Evolutionary conservation across 1,140 invertebrate genomes (phyloP), one percentile per base, ranked within the genome.

Genomic region (Neodiprion lecontei): DNA sequence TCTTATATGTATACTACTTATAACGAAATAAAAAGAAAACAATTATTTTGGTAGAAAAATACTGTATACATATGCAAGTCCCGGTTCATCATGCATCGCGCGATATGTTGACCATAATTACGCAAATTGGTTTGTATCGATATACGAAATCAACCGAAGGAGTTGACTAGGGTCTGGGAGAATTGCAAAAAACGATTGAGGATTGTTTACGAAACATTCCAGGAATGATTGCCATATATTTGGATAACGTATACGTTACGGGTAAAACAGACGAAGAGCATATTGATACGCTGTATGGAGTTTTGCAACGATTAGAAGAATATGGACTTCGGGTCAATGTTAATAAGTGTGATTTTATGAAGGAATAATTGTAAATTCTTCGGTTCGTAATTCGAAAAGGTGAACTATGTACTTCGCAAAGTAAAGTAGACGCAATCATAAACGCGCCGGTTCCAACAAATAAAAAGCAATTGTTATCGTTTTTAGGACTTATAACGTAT

Each of bases 101-200:
- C 17, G 17, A 21, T 21, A 21, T 21, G 17, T 21, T 21, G 17
- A 21, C 17, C 17, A 21, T 21, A 21, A 21, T 21, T 21, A 80
- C 79, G 14, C 81, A 82, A 21, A 81, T 80, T 72, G 82, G 83
- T n/a, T 70, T 80, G 48, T 87, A 77, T 77, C 72, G 74, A 21
- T 84, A 83, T 71, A 80, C 75, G 67, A 69, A 84, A 49, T 66
- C 83, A 14, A 82, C 83, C 9, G 81, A 85, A 75, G 85, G 83
- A 9, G 81, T 87, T 47, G 74, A 72, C 21, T 76, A 75, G 11
- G 79, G 74, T 10, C 78, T 78, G 7, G 76, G 73, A 7, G 72
- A 73, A 21, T 78, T 70, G 72, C 77, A 76, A 67, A 65, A 71
- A 9, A 28, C 72, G 9, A 79, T 79, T 70, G 73, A 77, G 49